phyloP scores from a whole-genome alignment of 2,888 invertebrate genomes.

The Lutraria lutraria region DNA sequence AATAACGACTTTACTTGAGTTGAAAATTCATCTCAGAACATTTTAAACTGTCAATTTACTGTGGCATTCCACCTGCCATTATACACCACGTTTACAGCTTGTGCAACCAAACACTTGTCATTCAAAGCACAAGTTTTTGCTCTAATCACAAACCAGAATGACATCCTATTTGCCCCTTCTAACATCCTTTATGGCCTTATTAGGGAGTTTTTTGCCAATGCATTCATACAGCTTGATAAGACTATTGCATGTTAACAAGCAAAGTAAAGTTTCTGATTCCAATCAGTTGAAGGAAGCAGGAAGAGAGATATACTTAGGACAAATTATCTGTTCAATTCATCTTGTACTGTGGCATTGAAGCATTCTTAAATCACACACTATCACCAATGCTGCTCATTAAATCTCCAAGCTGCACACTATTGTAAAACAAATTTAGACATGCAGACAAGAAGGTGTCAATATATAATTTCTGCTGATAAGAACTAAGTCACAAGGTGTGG shows the following conservation, averaged over 20 bases:
- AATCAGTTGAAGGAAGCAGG: background rate
- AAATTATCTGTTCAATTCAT: slow-evolving; percentile 14
- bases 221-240: background rate
- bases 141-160: background rate
- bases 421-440: background rate
- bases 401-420: background rate
- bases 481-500: background rate
- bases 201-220: background rate
- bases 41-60: background rate
- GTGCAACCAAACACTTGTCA: slow-evolving; percentile 2
- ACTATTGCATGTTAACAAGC: slow-evolving; percentile 16
- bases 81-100: background rate
- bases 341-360: background rate
- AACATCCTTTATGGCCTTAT: slow-evolving; percentile 5
- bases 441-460: background rate
- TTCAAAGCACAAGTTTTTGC: background rate
- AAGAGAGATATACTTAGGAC: slow-evolving; percentile 12
- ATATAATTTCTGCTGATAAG: background rate
- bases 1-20: background rate
- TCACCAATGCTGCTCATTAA: background rate
- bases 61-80: background rate
- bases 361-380: background rate
- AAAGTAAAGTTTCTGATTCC: background rate
- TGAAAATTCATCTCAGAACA: background rate
- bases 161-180: slow-evolving; percentile 22